Evolutionary conservation across 2,888 invertebrate species (phyloP), one percentile per base, ranked within the genome.

Genomic region (Sarcophaga variegata): DNA sequence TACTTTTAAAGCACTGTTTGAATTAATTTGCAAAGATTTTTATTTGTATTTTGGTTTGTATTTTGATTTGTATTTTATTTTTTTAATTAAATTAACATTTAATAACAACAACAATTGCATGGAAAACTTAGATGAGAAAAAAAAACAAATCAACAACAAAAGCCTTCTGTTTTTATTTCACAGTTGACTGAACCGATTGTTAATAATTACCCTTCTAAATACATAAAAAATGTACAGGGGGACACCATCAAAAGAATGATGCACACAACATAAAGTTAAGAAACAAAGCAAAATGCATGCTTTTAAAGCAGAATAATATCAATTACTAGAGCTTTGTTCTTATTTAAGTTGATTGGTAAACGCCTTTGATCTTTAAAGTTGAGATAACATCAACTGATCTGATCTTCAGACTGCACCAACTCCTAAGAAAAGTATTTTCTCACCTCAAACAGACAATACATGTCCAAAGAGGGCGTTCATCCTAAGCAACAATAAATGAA

Each of bases 31-130:
- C 17, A 4, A 4, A 37, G 37, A 37, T 37, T 37, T 37, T 69
- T 75, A n/a, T 77, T 81, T 49, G 49, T 77, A 62, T 17, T 3
- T 37, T 37, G 37, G 20, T 66, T n/a, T 37, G 64, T 49, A 37
- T 37, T 78, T 75, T 37, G 22, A 62, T 62, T 22, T 63, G 22
- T 22, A 22, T 22, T 22, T 22, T 22, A 22, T 20, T 71, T 45
- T 77, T 60, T 71, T 60, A 71, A 67, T 77, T 74, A 49, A 71
- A 67, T 80, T 81, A 81, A 45, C 60, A 81, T 77, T 77, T 77
- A 78, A 69, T 37, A 37, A 37, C 37, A 37, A 37, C 37, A 37
- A 37, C 77, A 83, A 81, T 81, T 11, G 74, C 81, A 69, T 69
- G 22, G 12, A 54, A 70, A 37, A 37, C 37, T 2, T 37, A 37